These are phyloP conservation scores for Fulica atra DNA, from an alignment of 2,113 vertebrate species.

Conservation along the genomic window DNA sequence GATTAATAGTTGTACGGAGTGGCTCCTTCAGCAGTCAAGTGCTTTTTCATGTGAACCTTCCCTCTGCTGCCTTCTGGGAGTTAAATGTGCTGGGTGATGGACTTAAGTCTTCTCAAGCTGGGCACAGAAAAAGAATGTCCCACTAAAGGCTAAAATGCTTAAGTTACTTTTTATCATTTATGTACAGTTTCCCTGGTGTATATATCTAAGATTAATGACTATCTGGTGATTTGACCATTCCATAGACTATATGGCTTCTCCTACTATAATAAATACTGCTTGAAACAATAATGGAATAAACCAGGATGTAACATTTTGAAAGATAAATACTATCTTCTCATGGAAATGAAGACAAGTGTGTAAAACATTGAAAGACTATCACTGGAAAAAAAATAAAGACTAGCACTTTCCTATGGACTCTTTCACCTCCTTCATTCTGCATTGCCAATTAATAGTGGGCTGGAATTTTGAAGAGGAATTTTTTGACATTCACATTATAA, in stretches of 20 bases:
- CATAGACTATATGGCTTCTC: not conserved
- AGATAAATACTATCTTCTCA: not conserved
- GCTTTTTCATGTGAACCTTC: slow-evolving; percentile 53
- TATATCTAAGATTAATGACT: slow-evolving; percentile 67
- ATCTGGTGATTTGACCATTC: slow-evolving; percentile 72
- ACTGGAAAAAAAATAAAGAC: not conserved
- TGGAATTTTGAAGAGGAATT: not conserved
- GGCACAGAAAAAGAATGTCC: slow-evolving; percentile 76
- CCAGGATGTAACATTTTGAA: not conserved
- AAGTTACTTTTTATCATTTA: slow-evolving; percentile 80
- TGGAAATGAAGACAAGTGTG: not conserved
- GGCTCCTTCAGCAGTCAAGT: slow-evolving; percentile 47
- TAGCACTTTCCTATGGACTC: not conserved
- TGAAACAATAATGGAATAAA: not conserved
- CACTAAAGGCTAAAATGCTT: slow-evolving; percentile 72
- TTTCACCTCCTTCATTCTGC: not conserved
- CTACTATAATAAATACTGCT: not conserved
- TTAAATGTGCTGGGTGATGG: slow-evolving; percentile 39
- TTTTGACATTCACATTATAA: not conserved
- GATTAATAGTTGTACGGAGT: slow-evolving; percentile 61
- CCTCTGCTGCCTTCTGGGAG: slow-evolving; percentile 57
- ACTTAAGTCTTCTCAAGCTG: slow-evolving; percentile 39
- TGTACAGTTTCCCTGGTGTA: slow-evolving; percentile 76
- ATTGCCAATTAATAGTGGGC: not conserved
- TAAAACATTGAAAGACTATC: not conserved